Evolutionary conservation across 2,888 invertebrate species (phyloP).

Genomic region (Mesoligia furuncula): DNA sequence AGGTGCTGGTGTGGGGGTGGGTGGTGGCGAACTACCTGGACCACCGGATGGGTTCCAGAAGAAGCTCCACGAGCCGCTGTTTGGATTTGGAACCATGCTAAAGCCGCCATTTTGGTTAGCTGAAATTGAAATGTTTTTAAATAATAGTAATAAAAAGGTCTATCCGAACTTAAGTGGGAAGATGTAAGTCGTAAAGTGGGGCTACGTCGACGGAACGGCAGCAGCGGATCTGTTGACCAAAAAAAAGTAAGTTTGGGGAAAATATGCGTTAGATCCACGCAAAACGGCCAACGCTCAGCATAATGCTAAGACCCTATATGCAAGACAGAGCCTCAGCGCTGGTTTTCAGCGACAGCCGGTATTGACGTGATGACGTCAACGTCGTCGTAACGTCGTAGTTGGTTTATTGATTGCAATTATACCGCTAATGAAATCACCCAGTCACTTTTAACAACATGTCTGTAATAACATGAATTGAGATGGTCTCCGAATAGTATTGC

Average conservation of each 20-base stretch:
- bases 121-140: slow-evolving; percentile 60
- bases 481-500: background rate
- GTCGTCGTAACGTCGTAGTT: no score
- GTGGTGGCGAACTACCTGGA: slow-evolving; percentile 1
- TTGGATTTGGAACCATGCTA: slow-evolving; percentile 56
- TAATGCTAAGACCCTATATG: no score
- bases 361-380: no score
- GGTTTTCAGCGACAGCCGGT: no score
- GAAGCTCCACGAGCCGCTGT: slow-evolving; percentile 52
- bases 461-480: background rate
- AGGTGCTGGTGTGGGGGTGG: slow-evolving; percentile 30
- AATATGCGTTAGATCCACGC: no score
- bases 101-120: slow-evolving; percentile 75
- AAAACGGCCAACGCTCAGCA: no score
- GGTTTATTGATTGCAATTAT: background rate
- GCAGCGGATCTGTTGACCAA: no score
- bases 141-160: background rate
- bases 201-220: no score
- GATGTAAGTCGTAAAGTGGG: background rate
- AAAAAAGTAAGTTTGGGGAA: no score
- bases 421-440: background rate
- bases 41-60: slow-evolving; percentile 45
- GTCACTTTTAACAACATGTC: background rate
- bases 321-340: no score
- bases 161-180: background rate